Percentiles rank a stretch among this genome's conserved stretches.
phyloP scores from a whole-genome alignment of 2,797 vertebrate genomes.

The Sorex maritimensis region DNA sequence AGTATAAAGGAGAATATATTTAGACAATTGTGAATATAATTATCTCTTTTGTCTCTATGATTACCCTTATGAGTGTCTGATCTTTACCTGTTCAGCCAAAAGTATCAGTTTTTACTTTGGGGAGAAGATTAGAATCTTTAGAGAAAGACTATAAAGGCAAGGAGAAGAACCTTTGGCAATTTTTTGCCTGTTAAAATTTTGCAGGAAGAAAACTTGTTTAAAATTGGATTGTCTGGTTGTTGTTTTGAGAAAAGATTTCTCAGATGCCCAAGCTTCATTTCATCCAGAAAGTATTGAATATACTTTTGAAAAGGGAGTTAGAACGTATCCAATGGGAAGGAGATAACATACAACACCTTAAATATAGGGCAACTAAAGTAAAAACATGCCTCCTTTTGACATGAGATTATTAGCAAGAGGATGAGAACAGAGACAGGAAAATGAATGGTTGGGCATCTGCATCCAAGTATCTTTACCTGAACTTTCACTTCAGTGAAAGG shows the following conservation, averaged over 20 bases:
- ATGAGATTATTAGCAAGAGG: neutral
- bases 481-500: neutral
- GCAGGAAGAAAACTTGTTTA: slow-evolving; percentile 4
- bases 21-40: neutral
- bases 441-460: neutral
- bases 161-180: neutral
- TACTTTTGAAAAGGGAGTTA: neutral
- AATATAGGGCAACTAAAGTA: neutral
- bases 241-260: neutral
- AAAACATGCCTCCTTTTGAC: neutral
- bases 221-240: too few species aligned
- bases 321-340: neutral
- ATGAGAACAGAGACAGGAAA: neutral
- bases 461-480: neutral
- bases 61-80: slow-evolving; percentile 31
- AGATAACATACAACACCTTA: neutral
- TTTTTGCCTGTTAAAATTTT: slow-evolving; percentile 35
- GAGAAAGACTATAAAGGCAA: neutral
- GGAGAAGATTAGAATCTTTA: slow-evolving; percentile 8
- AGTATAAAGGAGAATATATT: neutral
- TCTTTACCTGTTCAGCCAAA: slow-evolving; percentile 27
- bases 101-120: neutral
- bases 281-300: neutral
- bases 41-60: slow-evolving; percentile 34
- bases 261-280: neutral